Conservation (phyloP, 2,113 vertebrate species). For the Spheniscus mendiculus region DNA sequence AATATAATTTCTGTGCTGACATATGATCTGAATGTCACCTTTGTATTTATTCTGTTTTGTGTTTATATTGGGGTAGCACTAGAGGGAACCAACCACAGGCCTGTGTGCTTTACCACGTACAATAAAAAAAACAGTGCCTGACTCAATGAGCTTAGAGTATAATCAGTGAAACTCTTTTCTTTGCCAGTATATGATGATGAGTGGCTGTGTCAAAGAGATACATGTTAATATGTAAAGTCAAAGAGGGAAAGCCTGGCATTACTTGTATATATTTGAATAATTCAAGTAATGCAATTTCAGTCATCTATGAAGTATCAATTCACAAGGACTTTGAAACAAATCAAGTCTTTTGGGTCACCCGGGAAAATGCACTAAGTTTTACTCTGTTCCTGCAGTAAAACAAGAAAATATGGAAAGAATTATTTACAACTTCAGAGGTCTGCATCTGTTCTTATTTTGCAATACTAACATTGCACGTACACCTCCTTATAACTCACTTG, state of each 20-base stretch:
- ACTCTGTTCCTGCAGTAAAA: not conserved
- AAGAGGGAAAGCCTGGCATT: not conserved
- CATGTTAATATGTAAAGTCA: not conserved
- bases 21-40: not conserved
- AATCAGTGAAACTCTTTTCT: not conserved
- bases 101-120: rapidly evolving
- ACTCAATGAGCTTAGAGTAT: not conserved
- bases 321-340: not conserved
- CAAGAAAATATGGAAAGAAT: not conserved
- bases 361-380: not conserved
- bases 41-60: not conserved
- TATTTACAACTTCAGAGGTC: not conserved
- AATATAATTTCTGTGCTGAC: not conserved
- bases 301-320: not conserved
- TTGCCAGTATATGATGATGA: not conserved
- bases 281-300: not conserved
- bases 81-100: not conserved
- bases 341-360: not conserved
- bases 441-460: not conserved
- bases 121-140: not conserved
- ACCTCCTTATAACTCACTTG: not conserved
- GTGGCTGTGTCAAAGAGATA: not conserved
- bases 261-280: not conserved
- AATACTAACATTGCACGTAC: not conserved
- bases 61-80: not conserved